Conservation (phyloP, 2,888 invertebrate species). For the Diaprepes abbreviatus region DNA sequence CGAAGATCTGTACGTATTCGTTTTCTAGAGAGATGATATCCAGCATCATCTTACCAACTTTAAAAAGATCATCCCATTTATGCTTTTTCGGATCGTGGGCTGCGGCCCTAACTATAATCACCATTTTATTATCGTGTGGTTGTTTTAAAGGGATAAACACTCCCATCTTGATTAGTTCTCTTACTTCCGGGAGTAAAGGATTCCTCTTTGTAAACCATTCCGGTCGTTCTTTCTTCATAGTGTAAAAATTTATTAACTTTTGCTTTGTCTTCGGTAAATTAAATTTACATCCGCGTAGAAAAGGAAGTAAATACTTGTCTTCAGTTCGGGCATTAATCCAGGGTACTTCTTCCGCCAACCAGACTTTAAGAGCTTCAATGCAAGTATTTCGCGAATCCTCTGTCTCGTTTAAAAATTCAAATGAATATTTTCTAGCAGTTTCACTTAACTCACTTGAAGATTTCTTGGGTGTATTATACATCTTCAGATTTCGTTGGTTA, state of each 20-base stretch:
- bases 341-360: conserved; percentile 67
- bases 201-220: conserved; percentile 76
- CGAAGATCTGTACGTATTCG: conserved; percentile 67
- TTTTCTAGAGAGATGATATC: conserved; percentile 72
- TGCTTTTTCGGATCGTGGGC: conserved; percentile 73
- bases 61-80: conserved; percentile 73
- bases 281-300: conserved; percentile 75
- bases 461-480: not conserved
- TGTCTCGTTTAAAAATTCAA: conserved; percentile 62
- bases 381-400: conserved; percentile 45
- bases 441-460: conserved; percentile 54
- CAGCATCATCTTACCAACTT: conserved; percentile 75
- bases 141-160: conserved; percentile 73
- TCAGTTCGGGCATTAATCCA: conserved; percentile 67
- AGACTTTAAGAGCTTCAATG: conserved; percentile 62
- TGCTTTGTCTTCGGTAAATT: conserved; percentile 71
- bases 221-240: conserved; percentile 70
- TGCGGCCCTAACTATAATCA: conserved; percentile 73
- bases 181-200: conserved; percentile 71
- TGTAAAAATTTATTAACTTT: conserved; percentile 73
- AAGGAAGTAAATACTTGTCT: conserved; percentile 70
- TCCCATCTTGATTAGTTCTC: conserved; percentile 71
- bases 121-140: conserved; percentile 65
- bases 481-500: not conserved
- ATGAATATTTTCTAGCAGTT: conserved; percentile 54